Conservation (phyloP, 2,113 vertebrate genomes). For the Anthoscopus minutus region DNA sequence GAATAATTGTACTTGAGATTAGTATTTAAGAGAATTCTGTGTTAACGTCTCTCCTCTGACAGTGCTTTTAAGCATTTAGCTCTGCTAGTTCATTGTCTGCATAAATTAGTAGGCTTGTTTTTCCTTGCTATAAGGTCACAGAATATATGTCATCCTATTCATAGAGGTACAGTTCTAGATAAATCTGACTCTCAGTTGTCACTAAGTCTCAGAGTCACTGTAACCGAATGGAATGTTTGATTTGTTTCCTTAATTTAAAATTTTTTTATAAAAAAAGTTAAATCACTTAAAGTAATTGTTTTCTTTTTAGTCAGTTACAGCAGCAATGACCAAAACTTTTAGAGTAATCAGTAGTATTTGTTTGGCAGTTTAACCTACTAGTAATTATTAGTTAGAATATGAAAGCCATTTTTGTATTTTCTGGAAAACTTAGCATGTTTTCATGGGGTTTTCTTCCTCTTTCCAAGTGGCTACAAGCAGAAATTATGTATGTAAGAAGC, state of each 20-base stretch:
- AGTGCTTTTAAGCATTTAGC: neutral
- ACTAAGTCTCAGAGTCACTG: too few species aligned
- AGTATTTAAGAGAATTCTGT: neutral
- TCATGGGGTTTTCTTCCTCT: neutral
- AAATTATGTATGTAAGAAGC: slow-evolving; percentile 87
- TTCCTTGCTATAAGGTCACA: neutral
- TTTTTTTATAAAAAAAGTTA: neutral
- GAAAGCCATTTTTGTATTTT: neutral
- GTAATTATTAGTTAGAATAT: neutral
- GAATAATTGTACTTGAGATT: neutral
- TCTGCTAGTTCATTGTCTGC: neutral
- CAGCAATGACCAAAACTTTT: neutral
- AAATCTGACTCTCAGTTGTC: neutral
- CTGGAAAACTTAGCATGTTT: neutral
- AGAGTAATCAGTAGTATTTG: neutral
- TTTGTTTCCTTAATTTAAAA: neutral
- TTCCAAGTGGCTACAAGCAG: slow-evolving; percentile 79
- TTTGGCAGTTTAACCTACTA: neutral
- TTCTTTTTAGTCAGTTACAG: neutral
- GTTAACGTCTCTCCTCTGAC: neutral
- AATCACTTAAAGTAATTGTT: neutral
- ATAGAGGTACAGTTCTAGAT: neutral
- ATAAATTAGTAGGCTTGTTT: neutral
- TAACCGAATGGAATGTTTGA: neutral
- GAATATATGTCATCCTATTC: neutral